Conservation (phyloP, 2,888 invertebrate species). For the Netelia inedita region DNA sequence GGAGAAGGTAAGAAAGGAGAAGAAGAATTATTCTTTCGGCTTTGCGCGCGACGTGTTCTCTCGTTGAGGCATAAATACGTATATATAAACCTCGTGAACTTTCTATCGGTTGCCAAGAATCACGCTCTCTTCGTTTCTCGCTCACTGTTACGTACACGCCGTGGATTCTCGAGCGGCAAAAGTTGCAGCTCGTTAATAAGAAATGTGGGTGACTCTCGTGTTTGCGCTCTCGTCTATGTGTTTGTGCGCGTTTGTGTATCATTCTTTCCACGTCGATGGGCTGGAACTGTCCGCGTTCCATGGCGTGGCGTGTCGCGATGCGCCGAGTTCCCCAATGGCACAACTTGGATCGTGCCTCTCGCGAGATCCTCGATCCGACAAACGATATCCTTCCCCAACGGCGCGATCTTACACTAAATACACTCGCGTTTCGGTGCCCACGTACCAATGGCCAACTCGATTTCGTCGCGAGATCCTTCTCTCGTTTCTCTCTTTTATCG, state of each 20-base stretch:
- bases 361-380: conserved; percentile 56
- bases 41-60: conserved; percentile 21
- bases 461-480: conserved; percentile 29
- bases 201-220: conserved; percentile 60
- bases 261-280: conserved; percentile 19
- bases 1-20: conserved; percentile 9
- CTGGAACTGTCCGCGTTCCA: conserved; percentile 49
- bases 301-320: conserved; percentile 30
- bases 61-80: not conserved
- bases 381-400: conserved; percentile 56
- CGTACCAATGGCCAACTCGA: conserved; percentile 11
- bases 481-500: conserved; percentile 38
- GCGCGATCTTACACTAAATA: conserved; percentile 51
- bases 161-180: conserved; percentile 27
- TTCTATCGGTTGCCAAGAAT: conserved; percentile 54
- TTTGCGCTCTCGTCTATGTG: conserved; percentile 7
- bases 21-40: conserved; percentile 42
- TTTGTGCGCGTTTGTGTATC: not conserved
- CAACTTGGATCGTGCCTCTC: conserved; percentile 40
- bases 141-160: conserved; percentile 22
- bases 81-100: conserved; percentile 16
- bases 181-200: conserved; percentile 56
- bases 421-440: conserved; percentile 53
- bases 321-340: conserved; percentile 1
- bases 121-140: conserved; percentile 35